Base-by-base conservation (phyloP, 2,113 vertebrate species). In the Zosterops japonicus region DNA sequence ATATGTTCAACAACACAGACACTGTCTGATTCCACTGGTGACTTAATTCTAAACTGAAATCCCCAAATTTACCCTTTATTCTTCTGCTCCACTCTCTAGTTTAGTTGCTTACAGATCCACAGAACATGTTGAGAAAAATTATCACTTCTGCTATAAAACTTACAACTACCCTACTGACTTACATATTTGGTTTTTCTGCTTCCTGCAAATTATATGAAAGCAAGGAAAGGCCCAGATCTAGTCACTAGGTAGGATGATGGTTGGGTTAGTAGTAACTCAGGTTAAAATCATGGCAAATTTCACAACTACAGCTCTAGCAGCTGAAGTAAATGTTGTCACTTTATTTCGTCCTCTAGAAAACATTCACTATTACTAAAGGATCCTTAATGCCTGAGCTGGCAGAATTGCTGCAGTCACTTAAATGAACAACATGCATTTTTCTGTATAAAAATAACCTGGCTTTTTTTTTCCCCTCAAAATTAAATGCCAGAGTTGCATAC, bases 311-410 rank as follows among this genome's bases (percentile, higher is more conserved):
- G 35, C 24, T 94, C 53, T 44, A 14, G n/a, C 33, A 59, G 10
- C 5, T 69, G 83, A 93, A 93, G 64, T 52, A 86, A 92, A 86
- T 44, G 18, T 65, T 87, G 71, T 55, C 55, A 78, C 22, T 84
- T 95, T 67, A 46, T 75, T 21, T 42, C 89, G 87, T 78, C 56
- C 77, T 93, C 67, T 72, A 56, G n/a, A 93, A 95, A 84, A 65
- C 33, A 77, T 72, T 90, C 47, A 63, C 22, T 83, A 31, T 92
- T 86, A 59, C 76, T 83, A 77, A 83, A 90, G 52, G 36, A 59
- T 90, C 88, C 53, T 93, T 96, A 85, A 91, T 83, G 82, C 74
- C 78, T 94, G 71, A 95, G 71, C 67, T 94, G 78, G 60, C 79
- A 93, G 71, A 93, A 95, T 29, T 83, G 71, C 71, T 87, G 75